A percentile compares a stretch with the other conserved stretches of the same genome.
Evolutionary conservation across 2,797 vertebrate species (phyloP).

Genomic region (Karalla daura): DNA sequence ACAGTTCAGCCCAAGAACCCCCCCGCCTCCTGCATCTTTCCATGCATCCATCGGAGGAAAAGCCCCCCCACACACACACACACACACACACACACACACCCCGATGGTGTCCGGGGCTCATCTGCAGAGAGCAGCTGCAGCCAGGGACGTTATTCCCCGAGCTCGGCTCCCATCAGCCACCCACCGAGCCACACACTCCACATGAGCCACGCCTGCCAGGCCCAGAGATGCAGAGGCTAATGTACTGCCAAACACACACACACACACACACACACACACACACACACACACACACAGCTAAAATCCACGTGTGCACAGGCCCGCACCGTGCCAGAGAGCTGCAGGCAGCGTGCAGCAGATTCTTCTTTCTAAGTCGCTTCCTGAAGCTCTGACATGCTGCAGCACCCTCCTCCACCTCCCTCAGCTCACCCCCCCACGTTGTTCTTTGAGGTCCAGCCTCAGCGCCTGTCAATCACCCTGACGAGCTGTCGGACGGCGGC

Average conservation of each 20-base stretch:
- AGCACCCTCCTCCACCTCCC: too few relatives aligned
- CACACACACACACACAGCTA: constrained; percentile 11
- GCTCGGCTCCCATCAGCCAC: constrained; percentile 67
- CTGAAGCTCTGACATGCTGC: constrained; percentile 47
- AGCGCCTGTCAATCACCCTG: constrained; percentile 61
- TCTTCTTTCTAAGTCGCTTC: constrained; percentile 56
- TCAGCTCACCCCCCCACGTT: constrained; percentile 35
- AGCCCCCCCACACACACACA: constrained; percentile 21
- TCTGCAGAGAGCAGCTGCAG: constrained; percentile 70
- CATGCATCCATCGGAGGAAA: constrained; percentile 36
- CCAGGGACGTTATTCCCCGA: constrained; percentile 52
- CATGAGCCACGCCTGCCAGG: constrained; percentile 53
- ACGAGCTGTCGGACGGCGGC: constrained; percentile 59
- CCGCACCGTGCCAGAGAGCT: constrained; percentile 5
- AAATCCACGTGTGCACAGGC: constrained; percentile 32
- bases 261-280: constrained; percentile 20
- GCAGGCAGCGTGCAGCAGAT: constrained; percentile 12
- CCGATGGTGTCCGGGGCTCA: constrained; percentile 22
- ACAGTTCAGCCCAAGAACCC: constrained; percentile 7
- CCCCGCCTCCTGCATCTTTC: constrained; percentile 17
- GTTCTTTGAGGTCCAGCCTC: constrained; percentile 29
- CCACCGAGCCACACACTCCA: constrained; percentile 56
- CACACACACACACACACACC: too few relatives aligned
- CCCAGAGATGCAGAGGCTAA: constrained; percentile 37
- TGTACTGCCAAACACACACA: constrained; percentile 30